Evolutionary conservation across 1,140 invertebrate genomes (phyloP), one percentile per base, ranked within the genome.

Genomic region (Leguminivora glycinivorella): DNA sequence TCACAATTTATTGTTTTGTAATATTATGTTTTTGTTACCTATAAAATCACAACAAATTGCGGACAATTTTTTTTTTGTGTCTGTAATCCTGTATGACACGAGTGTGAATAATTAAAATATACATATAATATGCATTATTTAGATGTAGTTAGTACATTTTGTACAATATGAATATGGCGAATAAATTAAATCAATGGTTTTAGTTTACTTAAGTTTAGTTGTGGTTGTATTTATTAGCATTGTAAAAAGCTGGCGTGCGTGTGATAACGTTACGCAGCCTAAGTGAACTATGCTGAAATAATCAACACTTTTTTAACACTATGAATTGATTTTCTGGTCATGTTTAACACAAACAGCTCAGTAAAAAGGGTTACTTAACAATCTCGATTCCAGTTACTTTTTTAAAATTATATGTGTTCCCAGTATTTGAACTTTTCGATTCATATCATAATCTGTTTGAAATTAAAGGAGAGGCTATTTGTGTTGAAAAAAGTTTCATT

Each of bases 61-160:
- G 47, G 47, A 52, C 19, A 52, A 52, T 52, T 52, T 52, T 22
- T 52, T 22, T 4, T 43, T 14, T 43, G 12, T 47, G 43, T 17
- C n/a, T 47, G n/a, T 47, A 47, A 47, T 47, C 34, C 34, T 47
- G 4, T 47, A 17, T 19, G 14, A 47, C 2, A 38, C n/a, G 40
- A 17, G 47, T 52, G 47, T 52, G 47, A 22, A 52, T 52, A 52
- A 52, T n/a, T 12, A 12, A 38, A 38, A 0, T 38, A 29, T 29
- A 2, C 5, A 14, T 38, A 38, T 14, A 38, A 52, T 19, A 52
- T 52, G 7, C 7, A 22, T 22, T 52, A 52, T 22, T 22, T 52
- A 52, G 19, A 22, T 52, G 19, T 22, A 52, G 47, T 52, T 52
- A 52, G 47, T 52, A 52, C 47, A 10, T 52, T 52, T 52, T 52